phyloP scores from a whole-genome alignment of 1,140 invertebrate species.

The Drosophila ananassae region DNA sequence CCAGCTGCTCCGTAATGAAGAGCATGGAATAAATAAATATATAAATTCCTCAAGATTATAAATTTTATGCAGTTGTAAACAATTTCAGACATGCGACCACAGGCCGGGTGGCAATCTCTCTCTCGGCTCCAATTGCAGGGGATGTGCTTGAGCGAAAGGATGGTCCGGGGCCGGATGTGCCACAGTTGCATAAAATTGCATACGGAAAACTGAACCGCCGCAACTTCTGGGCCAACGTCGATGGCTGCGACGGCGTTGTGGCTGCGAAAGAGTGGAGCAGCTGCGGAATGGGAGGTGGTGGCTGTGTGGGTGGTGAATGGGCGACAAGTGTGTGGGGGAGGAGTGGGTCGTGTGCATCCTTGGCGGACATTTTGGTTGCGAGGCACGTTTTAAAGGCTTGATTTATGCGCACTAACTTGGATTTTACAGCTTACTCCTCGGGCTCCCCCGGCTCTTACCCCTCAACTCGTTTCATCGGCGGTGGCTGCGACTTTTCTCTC shows the following conservation, averaged over 20 bases:
- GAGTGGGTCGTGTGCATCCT: conserved; percentile 53
- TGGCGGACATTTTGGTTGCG: conserved; percentile 80
- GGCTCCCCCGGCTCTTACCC: background rate
- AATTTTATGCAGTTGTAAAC: conserved; percentile 82
- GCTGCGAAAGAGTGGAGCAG: conserved; percentile 37
- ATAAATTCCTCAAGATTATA: conserved; percentile 80
- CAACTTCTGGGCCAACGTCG: conserved; percentile 66
- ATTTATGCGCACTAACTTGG: conserved; percentile 79
- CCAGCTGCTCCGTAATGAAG: conserved; percentile 45
- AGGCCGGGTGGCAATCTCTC: conserved; percentile 12
- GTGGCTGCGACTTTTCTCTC: conserved; percentile 42
- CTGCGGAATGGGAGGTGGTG: conserved; percentile 17
- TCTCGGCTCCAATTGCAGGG: background rate
- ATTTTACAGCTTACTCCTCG: conserved; percentile 56
- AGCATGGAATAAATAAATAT: conserved; percentile 76
- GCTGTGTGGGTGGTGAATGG: background rate
- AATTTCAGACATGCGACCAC: conserved; percentile 57
- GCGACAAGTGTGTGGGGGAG: background rate
- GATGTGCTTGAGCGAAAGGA: background rate
- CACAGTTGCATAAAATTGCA: conserved; percentile 81
- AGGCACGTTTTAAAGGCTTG: conserved; percentile 83
- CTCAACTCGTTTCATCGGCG: conserved; percentile 48
- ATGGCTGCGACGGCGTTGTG: conserved; percentile 43
- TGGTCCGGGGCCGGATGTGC: conserved; percentile 54
- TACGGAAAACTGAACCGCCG: conserved; percentile 70